Evolutionary conservation across 2,797 vertebrate genomes (phyloP).

Genomic region (Sandelia bainsii): DNA sequence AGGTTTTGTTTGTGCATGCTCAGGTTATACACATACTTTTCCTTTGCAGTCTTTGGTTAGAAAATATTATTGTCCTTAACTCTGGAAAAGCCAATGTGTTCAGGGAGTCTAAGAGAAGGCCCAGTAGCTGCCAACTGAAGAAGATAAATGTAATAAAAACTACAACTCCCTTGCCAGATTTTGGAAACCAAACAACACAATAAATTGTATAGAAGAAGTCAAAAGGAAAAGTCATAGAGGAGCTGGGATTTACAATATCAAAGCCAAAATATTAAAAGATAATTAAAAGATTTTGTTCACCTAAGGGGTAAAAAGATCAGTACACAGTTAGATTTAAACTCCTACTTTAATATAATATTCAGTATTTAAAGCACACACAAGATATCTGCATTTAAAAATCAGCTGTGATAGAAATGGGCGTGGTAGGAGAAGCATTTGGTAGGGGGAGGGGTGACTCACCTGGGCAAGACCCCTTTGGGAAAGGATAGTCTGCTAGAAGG

Average conservation of each 20-base stretch:
- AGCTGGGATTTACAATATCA: neutral
- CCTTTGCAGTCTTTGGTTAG: constrained; percentile 23
- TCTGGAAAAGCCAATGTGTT: constrained; percentile 46
- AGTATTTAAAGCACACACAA: neutral
- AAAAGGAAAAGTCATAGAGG: constrained; percentile 12
- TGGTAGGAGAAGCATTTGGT: neutral
- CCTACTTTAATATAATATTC: neutral
- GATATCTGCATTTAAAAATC: neutral
- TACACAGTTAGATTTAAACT: neutral
- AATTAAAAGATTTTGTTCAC: neutral
- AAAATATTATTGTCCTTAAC: constrained; percentile 46
- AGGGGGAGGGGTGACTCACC: constrained; percentile 75
- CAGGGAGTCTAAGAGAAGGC: constrained; percentile 42
- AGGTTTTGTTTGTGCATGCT: constrained; percentile 34
- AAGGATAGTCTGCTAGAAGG: constrained; percentile 83
- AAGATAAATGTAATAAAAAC: constrained; percentile 55
- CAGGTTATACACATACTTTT: constrained; percentile 29
- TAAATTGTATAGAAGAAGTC: constrained; percentile 14
- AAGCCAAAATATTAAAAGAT: neutral
- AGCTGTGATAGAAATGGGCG: neutral
- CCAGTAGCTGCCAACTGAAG: constrained; percentile 60
- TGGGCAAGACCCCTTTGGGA: constrained; percentile 83
- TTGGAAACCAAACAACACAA: constrained; percentile 17
- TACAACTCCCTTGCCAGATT: constrained; percentile 47
- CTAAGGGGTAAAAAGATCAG: neutral